These are phyloP conservation scores for Hartigia nigra DNA, from an alignment of 2,888 invertebrate species.

Conservation along the genomic window DNA sequence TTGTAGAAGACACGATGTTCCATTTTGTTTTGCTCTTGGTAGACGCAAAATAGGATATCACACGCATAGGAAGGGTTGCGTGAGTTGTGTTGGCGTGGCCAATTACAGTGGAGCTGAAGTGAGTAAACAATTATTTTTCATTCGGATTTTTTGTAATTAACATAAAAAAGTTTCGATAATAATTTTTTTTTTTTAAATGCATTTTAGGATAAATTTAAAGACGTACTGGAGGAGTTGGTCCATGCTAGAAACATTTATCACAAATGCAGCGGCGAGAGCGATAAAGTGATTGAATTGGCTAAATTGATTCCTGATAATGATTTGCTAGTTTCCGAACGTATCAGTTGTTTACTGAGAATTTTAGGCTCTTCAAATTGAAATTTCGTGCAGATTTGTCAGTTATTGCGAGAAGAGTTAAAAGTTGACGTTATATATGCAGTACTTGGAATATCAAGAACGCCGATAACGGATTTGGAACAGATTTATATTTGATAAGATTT, in stretches of 20 bases:
- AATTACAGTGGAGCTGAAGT: conserved; percentile 52
- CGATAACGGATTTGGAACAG: too few species aligned
- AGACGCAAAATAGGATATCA: conserved; percentile 53
- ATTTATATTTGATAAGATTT: not conserved
- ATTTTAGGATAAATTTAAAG: conserved; percentile 45
- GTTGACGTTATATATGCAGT: too few species aligned
- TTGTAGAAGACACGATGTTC: conserved; percentile 41
- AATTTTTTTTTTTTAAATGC: conserved; percentile 14
- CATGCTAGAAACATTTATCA: conserved; percentile 42
- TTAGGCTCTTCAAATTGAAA: conserved; percentile 23
- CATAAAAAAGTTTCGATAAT: conserved; percentile 6
- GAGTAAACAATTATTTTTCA: conserved; percentile 17
- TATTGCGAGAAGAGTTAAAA: not conserved
- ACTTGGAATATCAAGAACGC: too few species aligned
- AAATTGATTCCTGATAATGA: conserved; percentile 35
- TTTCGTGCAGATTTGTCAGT: not conserved
- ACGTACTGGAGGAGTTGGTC: conserved; percentile 42
- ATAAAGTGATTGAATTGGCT: conserved; percentile 37
- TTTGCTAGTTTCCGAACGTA: conserved; percentile 40
- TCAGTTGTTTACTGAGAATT: conserved; percentile 40
- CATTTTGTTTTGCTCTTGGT: conserved; percentile 46
- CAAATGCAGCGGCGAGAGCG: conserved; percentile 21
- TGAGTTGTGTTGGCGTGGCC: conserved; percentile 47
- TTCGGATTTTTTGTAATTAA: conserved; percentile 12
- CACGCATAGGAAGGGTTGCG: conserved; percentile 46